Evolutionary conservation across 2,797 vertebrate genomes (phyloP).

Genomic region (Yasuhikotakia modesta): DNA sequence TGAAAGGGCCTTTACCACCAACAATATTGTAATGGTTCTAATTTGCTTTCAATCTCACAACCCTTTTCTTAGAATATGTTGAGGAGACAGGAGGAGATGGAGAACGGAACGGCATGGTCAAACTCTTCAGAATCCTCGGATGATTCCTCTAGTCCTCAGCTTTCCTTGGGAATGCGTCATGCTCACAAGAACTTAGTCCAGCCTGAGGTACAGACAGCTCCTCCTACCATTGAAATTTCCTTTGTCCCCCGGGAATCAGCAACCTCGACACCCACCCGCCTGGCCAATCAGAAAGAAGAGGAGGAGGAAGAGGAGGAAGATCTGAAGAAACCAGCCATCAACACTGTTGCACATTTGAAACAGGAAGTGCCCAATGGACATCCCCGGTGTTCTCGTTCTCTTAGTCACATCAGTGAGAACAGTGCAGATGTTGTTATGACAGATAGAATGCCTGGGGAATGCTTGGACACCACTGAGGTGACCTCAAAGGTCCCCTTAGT

Average conservation of each 20-base stretch:
- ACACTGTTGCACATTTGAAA: constrained; percentile 22
- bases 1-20: not conserved
- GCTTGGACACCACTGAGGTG: constrained; percentile 62
- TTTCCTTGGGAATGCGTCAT: constrained; percentile 79
- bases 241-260: constrained; percentile 79
- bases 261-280: constrained; percentile 64
- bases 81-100: constrained; percentile 86
- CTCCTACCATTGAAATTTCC: constrained; percentile 82
- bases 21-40: not conserved
- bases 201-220: constrained; percentile 77
- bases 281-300: constrained; percentile 75
- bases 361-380: constrained; percentile 73
- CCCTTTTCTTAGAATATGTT: constrained; percentile 84
- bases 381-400: constrained; percentile 81
- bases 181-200: constrained; percentile 81
- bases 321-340: constrained; percentile 51
- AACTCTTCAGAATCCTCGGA: constrained; percentile 94
- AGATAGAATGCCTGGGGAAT: constrained; percentile 61
- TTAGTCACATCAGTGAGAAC: constrained; percentile 94
- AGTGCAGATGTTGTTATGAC: constrained; percentile 79
- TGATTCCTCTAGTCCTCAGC: constrained; percentile 91
- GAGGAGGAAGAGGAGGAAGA: constrained; percentile 67
- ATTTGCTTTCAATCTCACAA: not conserved
- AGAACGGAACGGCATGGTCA: constrained; percentile 92
- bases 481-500: constrained; percentile 58